Percentiles rank a stretch among this genome's conserved stretches.
phyloP scores from a whole-genome alignment of 1,140 invertebrate genomes.

The Agraylea sexmaculata region DNA sequence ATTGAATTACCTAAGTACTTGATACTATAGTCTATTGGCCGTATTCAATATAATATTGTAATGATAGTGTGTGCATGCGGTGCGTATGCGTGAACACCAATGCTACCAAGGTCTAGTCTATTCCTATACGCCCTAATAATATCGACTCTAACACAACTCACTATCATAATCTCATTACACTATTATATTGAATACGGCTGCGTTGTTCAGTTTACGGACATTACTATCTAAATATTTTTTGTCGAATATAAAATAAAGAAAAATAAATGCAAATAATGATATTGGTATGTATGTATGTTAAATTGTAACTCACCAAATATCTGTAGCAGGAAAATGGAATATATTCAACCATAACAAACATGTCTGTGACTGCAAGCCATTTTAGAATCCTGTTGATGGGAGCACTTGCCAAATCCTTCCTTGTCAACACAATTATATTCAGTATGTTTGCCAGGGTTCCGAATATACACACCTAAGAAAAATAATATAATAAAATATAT shows the following conservation, averaged over 20 bases:
- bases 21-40: too few species aligned
- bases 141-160: too few species aligned
- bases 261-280: too few species aligned
- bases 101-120: too few species aligned
- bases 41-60: too few species aligned
- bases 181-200: too few species aligned
- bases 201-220: not conserved
- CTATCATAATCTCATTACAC: too few species aligned
- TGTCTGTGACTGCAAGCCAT: constrained; percentile 67
- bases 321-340: constrained; percentile 69
- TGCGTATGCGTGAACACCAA: too few species aligned
- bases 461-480: constrained; percentile 65
- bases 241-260: too few species aligned
- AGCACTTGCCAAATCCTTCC: constrained; percentile 65
- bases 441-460: constrained; percentile 81
- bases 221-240: not conserved
- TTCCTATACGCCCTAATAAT: too few species aligned
- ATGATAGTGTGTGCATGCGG: too few species aligned
- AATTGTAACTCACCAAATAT: constrained; percentile 43
- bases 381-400: constrained; percentile 75
- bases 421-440: constrained; percentile 79
- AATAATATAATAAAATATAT: constrained; percentile 2
- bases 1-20: too few species aligned
- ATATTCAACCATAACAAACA: constrained; percentile 80
- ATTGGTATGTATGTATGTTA: not conserved